Percentiles rank a stretch among this genome's conserved stretches.
Evolutionary conservation across 2,888 invertebrate species (phyloP).

Genomic region (Sympetrum striolatum): DNA sequence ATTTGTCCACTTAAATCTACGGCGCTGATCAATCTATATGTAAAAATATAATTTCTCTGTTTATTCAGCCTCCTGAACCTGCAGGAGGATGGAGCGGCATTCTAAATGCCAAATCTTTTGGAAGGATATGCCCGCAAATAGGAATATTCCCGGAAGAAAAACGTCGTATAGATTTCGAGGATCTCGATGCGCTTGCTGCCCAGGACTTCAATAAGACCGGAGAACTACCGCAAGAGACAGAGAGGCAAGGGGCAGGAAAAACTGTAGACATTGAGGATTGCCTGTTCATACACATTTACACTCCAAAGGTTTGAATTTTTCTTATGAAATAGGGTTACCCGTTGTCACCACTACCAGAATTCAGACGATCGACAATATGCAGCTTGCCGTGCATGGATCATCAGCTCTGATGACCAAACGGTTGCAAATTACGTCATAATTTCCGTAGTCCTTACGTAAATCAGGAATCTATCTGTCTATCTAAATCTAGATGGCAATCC

Average conservation of each 20-base stretch:
- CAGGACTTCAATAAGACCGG: not conserved
- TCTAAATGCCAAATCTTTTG: not conserved
- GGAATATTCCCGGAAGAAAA: not conserved
- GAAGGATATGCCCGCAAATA: conserved; percentile 13
- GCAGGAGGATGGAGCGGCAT: not conserved
- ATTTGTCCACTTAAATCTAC: too few species aligned
- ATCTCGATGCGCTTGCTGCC: not conserved
- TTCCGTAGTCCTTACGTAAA: too few species aligned
- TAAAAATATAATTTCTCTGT: not conserved
- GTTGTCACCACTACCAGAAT: too few species aligned
- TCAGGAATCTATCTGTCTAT: too few species aligned
- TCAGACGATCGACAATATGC: too few species aligned
- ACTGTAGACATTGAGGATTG: conserved; percentile 7
- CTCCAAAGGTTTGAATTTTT: not conserved
- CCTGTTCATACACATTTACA: conserved; percentile 37
- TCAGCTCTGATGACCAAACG: too few species aligned
- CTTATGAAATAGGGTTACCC: not conserved
- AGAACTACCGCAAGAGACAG: not conserved
- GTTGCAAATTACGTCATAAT: too few species aligned
- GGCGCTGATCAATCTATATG: too few species aligned
- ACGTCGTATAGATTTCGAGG: not conserved
- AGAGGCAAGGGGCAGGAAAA: not conserved
- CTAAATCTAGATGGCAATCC: too few species aligned
- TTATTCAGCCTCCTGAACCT: not conserved
- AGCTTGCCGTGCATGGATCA: too few species aligned